These are phyloP conservation scores for Nephrotoma flavescens DNA, from an alignment of 2,888 invertebrate genomes.

Conservation along the genomic window DNA sequence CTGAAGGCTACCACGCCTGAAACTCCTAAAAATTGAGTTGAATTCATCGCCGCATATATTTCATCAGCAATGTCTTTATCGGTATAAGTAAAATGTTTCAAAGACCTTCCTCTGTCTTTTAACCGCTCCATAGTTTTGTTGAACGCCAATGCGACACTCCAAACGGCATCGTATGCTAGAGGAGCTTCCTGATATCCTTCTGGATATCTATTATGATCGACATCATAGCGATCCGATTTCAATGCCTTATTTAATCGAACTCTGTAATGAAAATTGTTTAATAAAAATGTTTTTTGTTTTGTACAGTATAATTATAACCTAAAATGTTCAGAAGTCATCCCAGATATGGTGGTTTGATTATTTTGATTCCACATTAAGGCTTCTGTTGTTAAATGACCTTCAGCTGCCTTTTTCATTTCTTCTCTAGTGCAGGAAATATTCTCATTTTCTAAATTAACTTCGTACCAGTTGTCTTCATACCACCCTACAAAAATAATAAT, in stretches of 20 bases:
- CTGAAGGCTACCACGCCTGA: slow-evolving; percentile 97
- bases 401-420: slow-evolving; percentile 87
- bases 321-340: slow-evolving; percentile 90
- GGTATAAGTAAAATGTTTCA: slow-evolving; percentile 93
- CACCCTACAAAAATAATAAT: slow-evolving; percentile 45
- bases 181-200: slow-evolving; percentile 98
- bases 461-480: slow-evolving; percentile 99
- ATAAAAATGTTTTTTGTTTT: background rate
- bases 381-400: slow-evolving; percentile 96
- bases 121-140: slow-evolving; percentile 91
- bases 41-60: slow-evolving; percentile 94
- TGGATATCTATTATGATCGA: slow-evolving; percentile 72
- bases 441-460: slow-evolving; percentile 70
- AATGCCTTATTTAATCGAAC: slow-evolving; percentile 66
- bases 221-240: slow-evolving; percentile 67
- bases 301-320: slow-evolving; percentile 26
- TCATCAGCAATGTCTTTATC: slow-evolving; percentile 89
- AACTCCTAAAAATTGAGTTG: slow-evolving; percentile 94
- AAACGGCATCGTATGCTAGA: slow-evolving; percentile 96
- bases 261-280: background rate
- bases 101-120: slow-evolving; percentile 55
- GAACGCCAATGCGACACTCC: slow-evolving; percentile 95
- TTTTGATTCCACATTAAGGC: slow-evolving; percentile 98
- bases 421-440: slow-evolving; percentile 84
- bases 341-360: slow-evolving; percentile 84